Evolutionary conservation across 2,888 invertebrate species (phyloP), one percentile per base, ranked within the genome.

Genomic region (Nomada fabriciana): DNA sequence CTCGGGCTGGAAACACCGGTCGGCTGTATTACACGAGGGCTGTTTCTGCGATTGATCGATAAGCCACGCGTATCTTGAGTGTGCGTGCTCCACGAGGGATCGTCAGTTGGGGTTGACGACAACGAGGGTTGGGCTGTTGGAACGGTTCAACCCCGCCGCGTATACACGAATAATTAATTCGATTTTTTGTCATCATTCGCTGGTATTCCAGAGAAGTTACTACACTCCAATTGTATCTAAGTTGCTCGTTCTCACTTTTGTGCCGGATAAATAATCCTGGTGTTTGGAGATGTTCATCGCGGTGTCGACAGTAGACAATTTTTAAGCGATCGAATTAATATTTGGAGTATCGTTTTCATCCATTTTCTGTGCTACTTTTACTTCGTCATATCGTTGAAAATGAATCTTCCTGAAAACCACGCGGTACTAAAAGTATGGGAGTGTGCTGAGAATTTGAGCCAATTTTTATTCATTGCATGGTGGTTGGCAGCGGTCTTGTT

Each of bases 11-110:
- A 73, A 83, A 75, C 84, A 86, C 84, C 83, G 83, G 86, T 81
- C 84, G 79, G 55, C 68, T 68, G 78, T 82, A 80, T 83, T 86
- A 85, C 64, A 73, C 76, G 77, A 86, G 86, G 85, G 83, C 83
- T 69, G 88, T 84, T 89, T 87, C 85, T 80, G 85, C 85, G 80
- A 84, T 85, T 86, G 89, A 91, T 91, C 90, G 89, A 91, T 91
- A 90, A 89, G 79, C 85, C 64, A 79, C 85, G 83, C 82, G 84
- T 79, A 78, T 74, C 80, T 70, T 65, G 74, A 59, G 78, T 76
- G 81, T 82, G 76, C 78, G 73, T 76, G 82, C 52, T 75, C 29
- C 73, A 52, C 15, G 64, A 78, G 84, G 86, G 85, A 83, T 87
- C 65, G 80, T 76, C 79, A 25, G 76, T 80, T 84, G 59, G 83